Evolutionary conservation across 2,888 invertebrate genomes (phyloP).

Genomic region (Eupithecia dodoneata): DNA sequence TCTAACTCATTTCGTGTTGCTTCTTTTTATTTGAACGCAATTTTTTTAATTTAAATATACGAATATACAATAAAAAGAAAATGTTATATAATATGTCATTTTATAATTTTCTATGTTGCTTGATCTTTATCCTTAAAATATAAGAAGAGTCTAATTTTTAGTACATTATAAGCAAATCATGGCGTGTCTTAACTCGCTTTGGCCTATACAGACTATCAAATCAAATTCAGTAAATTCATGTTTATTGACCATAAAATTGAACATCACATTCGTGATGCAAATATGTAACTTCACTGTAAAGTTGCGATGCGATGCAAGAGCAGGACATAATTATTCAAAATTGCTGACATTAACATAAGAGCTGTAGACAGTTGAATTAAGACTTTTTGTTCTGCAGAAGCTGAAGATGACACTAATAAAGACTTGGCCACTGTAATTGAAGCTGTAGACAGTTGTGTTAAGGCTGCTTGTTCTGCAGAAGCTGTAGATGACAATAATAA

Average conservation of each 20-base stretch:
- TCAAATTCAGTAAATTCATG: not conserved
- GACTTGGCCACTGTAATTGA: not conserved
- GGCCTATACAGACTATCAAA: not conserved
- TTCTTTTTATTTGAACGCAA: not conserved
- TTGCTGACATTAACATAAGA: not conserved
- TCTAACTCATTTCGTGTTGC: not conserved
- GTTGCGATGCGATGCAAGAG: not conserved
- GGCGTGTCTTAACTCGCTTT: not conserved
- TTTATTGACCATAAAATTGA: too few species aligned
- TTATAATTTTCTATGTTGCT: too few species aligned
- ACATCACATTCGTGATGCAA: not conserved
- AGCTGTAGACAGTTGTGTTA: slow-evolving; percentile 13
- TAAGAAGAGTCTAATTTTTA: too few species aligned
- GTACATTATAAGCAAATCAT: not conserved
- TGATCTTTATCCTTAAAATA: too few species aligned
- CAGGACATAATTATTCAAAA: not conserved
- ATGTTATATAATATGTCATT: not conserved
- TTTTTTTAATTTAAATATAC: not conserved
- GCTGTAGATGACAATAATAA: not conserved
- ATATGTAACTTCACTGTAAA: not conserved
- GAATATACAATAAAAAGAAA: not conserved
- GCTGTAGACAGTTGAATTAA: not conserved
- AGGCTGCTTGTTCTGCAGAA: not conserved
- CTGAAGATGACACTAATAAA: not conserved
- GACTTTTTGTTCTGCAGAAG: not conserved